These are phyloP conservation scores for Actenoides lindsayi DNA, from an alignment of 2,113 vertebrate genomes.

Conservation along the genomic window DNA sequence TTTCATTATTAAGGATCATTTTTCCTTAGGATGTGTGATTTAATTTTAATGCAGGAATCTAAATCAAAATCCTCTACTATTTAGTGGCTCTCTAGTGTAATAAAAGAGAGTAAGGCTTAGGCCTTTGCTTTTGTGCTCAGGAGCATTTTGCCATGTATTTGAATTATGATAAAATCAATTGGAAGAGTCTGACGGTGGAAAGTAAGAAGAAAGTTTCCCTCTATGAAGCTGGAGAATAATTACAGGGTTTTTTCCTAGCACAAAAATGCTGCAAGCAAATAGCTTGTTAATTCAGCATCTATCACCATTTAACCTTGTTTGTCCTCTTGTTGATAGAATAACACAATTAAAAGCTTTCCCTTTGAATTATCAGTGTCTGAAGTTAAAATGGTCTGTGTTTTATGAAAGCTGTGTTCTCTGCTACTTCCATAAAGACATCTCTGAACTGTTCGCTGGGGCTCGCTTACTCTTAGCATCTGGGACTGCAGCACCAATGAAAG, in stretches of 20 bases:
- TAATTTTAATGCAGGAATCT: constrained; percentile 77
- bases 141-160: constrained; percentile 57
- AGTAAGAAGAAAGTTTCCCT: neutral
- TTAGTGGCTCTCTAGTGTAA: constrained; percentile 73
- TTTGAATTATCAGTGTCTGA: constrained; percentile 11
- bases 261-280: neutral
- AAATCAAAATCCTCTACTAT: constrained; percentile 75
- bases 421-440: constrained; percentile 22
- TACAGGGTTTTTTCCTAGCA: neutral
- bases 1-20: constrained; percentile 76
- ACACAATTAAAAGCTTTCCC: constrained; percentile 1
- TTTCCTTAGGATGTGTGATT: constrained; percentile 77
- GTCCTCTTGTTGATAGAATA: neutral
- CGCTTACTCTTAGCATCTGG: neutral
- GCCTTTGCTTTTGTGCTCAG: constrained; percentile 53
- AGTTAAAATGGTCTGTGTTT: neutral
- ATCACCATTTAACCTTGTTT: constrained; percentile 4
- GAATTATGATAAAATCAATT: constrained; percentile 71
- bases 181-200: constrained; percentile 15
- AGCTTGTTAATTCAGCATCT: constrained; percentile 29
- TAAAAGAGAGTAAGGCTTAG: constrained; percentile 59
- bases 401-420: neutral
- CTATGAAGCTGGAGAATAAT: constrained; percentile 17
- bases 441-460: neutral
- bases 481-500: constrained; percentile 22